These are phyloP conservation scores for Panthera uncia DNA, from an alignment of 2,113 vertebrate genomes.

Conservation along the genomic window DNA sequence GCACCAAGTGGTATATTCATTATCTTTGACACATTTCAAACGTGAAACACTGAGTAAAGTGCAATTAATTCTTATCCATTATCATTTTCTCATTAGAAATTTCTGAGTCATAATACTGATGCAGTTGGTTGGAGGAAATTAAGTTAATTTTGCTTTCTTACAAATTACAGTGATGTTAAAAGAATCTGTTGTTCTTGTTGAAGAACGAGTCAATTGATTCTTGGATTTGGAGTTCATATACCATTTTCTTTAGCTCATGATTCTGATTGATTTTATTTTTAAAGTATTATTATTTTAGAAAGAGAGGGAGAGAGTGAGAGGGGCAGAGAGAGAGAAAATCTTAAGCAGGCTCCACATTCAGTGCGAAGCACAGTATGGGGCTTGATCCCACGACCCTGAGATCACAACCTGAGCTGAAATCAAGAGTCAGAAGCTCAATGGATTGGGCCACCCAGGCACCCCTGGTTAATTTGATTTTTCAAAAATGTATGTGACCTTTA, in stretches of 20 bases:
- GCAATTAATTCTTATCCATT: neutral
- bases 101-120: neutral
- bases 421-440: too few species aligned
- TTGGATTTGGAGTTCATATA: neutral
- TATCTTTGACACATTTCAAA: conserved; percentile 30
- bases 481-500: neutral
- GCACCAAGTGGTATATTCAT: neutral
- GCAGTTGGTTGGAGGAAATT: neutral
- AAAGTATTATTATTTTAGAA: too few species aligned
- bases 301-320: too few species aligned
- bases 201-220: neutral
- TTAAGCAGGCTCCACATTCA: too few species aligned
- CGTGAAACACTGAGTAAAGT: neutral
- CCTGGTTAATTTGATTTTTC: neutral
- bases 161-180: neutral
- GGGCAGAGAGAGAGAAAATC: too few species aligned
- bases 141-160: neutral
- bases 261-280: neutral
- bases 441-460: too few species aligned
- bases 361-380: too few species aligned
- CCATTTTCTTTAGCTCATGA: neutral
- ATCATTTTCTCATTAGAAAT: neutral
- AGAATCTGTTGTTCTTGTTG: neutral
- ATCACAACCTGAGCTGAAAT: too few species aligned
- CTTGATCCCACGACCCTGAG: too few species aligned